These are phyloP conservation scores for Bradypodion ventrale DNA, from an alignment of 2,797 vertebrate genomes.

Conservation along the genomic window DNA sequence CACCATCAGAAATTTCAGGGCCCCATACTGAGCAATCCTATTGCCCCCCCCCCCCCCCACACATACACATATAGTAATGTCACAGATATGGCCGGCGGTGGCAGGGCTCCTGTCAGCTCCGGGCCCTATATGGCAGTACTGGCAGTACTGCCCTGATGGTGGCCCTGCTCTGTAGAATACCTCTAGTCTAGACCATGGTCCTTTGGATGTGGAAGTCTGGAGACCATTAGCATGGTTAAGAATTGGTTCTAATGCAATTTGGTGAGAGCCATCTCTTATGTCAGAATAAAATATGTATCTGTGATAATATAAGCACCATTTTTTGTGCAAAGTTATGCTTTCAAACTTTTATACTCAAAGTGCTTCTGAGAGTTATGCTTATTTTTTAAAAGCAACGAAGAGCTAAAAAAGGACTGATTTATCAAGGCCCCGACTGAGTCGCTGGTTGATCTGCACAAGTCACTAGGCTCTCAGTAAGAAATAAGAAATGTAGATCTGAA, in stretches of 20 bases:
- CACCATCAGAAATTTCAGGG: too few species aligned
- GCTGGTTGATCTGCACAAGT: neutral
- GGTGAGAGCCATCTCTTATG: neutral
- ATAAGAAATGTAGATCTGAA: neutral
- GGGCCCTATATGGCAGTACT: too few species aligned
- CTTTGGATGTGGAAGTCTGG: neutral
- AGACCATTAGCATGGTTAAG: too few species aligned
- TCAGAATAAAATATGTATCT: neutral
- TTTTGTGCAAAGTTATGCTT: neutral
- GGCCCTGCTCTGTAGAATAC: too few species aligned
- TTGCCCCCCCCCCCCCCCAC: too few species aligned
- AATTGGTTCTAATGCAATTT: too few species aligned
- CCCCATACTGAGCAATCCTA: too few species aligned
- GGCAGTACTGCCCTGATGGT: too few species aligned
- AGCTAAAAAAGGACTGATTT: neutral
- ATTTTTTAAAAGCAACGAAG: neutral
- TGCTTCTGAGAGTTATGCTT: neutral
- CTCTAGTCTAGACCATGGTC: neutral
- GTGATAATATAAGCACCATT: neutral
- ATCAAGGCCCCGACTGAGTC: slow-evolving; percentile 1
- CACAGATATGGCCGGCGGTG: too few species aligned
- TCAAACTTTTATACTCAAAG: neutral
- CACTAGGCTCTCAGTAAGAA: neutral
- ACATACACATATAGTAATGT: too few species aligned
- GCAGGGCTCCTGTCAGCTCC: too few species aligned